These are phyloP conservation scores for Neopelma chrysocephalum DNA, from an alignment of 2,797 vertebrate species.

Conservation along the genomic window DNA sequence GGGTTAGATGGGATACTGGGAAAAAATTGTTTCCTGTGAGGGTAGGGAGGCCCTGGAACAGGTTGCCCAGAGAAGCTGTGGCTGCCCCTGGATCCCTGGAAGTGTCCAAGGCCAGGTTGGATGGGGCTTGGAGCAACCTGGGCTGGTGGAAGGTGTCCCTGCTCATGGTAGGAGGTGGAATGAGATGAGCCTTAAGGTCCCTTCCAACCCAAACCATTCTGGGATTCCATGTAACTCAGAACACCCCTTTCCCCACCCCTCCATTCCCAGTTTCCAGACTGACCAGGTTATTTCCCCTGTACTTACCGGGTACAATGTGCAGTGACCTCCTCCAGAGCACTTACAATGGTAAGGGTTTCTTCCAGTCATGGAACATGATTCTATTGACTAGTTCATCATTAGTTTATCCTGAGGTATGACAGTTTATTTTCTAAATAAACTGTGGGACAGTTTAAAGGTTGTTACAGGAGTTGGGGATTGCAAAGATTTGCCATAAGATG, in stretches of 20 bases:
- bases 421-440: background rate
- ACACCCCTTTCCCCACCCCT: background rate
- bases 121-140: background rate
- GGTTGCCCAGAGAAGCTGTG: background rate
- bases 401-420: background rate
- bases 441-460: background rate
- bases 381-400: background rate
- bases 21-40: background rate
- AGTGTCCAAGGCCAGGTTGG: background rate
- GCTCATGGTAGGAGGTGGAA: background rate
- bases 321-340: background rate
- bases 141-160: background rate
- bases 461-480: background rate
- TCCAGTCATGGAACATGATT: background rate
- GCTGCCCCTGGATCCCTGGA: background rate
- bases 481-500: background rate
- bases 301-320: background rate
- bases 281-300: background rate
- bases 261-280: background rate
- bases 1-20: background rate
- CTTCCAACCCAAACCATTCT: background rate
- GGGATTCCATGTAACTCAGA: background rate
- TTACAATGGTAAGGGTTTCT: fast-evolving
- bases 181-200: background rate
- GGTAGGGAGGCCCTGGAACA: background rate